These are phyloP conservation scores for Drosophila bunnanda DNA, from an alignment of 2,888 invertebrate genomes.

Conservation along the genomic window DNA sequence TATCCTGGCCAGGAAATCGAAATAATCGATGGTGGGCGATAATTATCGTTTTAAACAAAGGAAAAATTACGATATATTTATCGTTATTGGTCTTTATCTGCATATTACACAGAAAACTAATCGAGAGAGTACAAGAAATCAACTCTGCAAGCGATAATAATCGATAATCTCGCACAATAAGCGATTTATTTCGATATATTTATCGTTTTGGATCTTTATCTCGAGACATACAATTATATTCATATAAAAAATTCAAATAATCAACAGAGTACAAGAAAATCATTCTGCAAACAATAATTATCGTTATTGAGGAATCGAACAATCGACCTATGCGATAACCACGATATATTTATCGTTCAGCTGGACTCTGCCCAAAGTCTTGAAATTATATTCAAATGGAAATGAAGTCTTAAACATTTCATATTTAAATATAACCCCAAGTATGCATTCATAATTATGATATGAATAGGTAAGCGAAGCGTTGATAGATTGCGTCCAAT, in stretches of 20 bases:
- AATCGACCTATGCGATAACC: background rate
- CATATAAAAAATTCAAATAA: background rate
- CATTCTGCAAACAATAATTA: no score
- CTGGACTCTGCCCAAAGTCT: background rate
- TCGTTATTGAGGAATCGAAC: no score
- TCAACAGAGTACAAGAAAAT: background rate
- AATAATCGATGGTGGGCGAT: background rate
- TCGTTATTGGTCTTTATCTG: no score
- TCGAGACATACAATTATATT: background rate
- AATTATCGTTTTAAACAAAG: background rate
- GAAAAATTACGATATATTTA: background rate
- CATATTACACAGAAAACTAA: no score
- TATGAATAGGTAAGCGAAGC: constrained; percentile 3
- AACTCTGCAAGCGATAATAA: no score
- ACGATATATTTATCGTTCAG: background rate
- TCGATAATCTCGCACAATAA: no score
- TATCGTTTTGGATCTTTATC: background rate
- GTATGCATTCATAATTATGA: constrained; percentile 13
- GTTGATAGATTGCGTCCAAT: constrained; percentile 13
- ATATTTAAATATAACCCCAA: constrained; percentile 1
- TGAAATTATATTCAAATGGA: constrained; percentile 1
- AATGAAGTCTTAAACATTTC: background rate
- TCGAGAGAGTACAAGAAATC: no score
- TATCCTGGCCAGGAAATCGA: background rate
- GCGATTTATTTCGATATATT: background rate